Conservation (phyloP, 2,113 vertebrate genomes). For the Pseudorectes ferrugineus region DNA sequence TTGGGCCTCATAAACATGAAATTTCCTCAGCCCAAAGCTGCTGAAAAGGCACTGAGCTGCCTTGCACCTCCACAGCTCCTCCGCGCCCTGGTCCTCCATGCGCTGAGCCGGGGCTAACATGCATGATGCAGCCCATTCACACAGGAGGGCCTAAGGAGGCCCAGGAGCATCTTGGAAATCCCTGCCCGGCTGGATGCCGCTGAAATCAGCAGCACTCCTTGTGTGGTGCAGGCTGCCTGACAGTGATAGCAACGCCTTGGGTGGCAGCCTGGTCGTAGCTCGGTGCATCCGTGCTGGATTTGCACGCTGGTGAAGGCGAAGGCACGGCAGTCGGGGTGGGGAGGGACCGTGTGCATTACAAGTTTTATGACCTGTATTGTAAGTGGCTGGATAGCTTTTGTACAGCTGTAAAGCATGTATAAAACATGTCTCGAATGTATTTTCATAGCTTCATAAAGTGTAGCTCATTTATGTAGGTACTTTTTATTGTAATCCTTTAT, state of each 20-base stretch:
- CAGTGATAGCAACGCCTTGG: background rate
- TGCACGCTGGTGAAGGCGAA: background rate
- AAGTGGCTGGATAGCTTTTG: constrained; percentile 62
- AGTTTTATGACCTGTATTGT: constrained; percentile 50
- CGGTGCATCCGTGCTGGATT: background rate
- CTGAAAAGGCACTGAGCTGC: background rate
- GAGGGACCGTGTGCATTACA: background rate
- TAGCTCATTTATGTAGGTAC: constrained; percentile 33
- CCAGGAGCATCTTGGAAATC: background rate
- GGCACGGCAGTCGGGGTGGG: background rate
- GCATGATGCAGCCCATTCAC: background rate
- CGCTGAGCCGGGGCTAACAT: rapidly evolving
- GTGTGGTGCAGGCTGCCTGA: rapidly evolving
- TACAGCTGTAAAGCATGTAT: constrained; percentile 68
- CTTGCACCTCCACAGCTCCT: background rate
- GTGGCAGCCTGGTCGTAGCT: background rate
- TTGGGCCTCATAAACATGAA: background rate
- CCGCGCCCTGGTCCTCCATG: rapidly evolving
- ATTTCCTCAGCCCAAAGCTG: background rate
- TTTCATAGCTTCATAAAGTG: constrained; percentile 68
- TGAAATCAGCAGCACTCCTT: background rate
- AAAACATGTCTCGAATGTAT: constrained; percentile 66
- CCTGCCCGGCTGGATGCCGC: background rate
- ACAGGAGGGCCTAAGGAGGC: rapidly evolving
- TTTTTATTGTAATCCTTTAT: constrained; percentile 63